Evolutionary conservation across 2,797 vertebrate species (phyloP), one percentile per base, ranked within the genome.

Genomic region (Alfaro cultratus): DNA sequence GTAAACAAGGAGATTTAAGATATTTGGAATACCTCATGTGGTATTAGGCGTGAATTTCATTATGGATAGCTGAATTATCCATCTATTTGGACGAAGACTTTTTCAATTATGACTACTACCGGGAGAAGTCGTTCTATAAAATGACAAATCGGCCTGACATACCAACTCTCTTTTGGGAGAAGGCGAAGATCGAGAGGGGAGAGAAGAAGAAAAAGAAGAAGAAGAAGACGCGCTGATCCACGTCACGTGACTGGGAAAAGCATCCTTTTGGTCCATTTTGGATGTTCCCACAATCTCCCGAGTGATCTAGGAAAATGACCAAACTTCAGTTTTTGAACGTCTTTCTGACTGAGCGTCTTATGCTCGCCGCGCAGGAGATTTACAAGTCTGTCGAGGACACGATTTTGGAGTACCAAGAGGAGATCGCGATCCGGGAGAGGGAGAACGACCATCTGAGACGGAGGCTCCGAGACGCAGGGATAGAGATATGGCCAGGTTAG

Each of bases 401-500:
- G 5, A 95, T 95, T 51, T 72, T 95, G 87, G 95, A 95, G 88
- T 95, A 95, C 78, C 95, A 95, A 83, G 95, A 95, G 84, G 95
- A 95, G 87, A 95, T 95, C 8, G 93, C 94, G 45, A 94, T 95
- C 85, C 71, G 95, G 64, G 95, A 95, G 90, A 89, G 95, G 77
- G 95, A 95, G 93, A 95, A 95, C 89, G 94, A 95, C 86, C 94
- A 95, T 90, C 86, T 95, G 90, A 93, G 94, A 82, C 94, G 94
- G 51, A 93, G 94, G 75, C 95, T 95, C 86, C 90, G 95, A 75
- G 95, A 95, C 90, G 95, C 95, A 78, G 95, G 95, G 1, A 95
- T 95, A 47, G 95, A 95, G 77, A 95, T 95, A 92, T 95, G 95
- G 95, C 95, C 95, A 95, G 94, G 95, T 95, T 94, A 94, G 94